Evolutionary conservation across 2,888 invertebrate genomes (phyloP).

Genomic region (Drosophila bunnanda): DNA sequence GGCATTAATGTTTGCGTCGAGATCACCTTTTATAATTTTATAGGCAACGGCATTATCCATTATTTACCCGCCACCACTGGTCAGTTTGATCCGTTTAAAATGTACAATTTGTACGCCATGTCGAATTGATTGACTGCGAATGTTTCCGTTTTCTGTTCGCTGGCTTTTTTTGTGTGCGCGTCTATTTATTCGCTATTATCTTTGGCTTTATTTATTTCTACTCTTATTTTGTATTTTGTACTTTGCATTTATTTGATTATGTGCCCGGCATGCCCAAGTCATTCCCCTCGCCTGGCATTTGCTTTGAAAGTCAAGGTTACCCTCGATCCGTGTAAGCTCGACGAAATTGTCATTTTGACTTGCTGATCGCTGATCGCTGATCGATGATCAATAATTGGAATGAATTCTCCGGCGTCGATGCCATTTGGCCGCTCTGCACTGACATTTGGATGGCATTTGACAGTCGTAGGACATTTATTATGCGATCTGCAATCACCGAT

Average conservation of each 20-base stretch:
- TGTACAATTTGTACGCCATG: slow-evolving; percentile 61
- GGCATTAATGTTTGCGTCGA: slow-evolving; percentile 53
- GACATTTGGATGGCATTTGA: slow-evolving; percentile 74
- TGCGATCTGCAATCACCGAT: slow-evolving; percentile 44
- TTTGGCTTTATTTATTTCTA: slow-evolving; percentile 37
- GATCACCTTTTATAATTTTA: slow-evolving; percentile 14
- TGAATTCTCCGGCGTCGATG: slow-evolving; percentile 38
- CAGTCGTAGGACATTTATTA: slow-evolving; percentile 76
- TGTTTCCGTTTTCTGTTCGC: slow-evolving; percentile 28
- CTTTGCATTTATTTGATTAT: slow-evolving; percentile 22
- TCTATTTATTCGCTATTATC: slow-evolving; percentile 40
- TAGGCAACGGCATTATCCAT: slow-evolving; percentile 5
- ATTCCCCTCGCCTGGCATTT: slow-evolving; percentile 46
- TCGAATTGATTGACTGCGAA: slow-evolving; percentile 68
- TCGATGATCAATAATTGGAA: slow-evolving; percentile 39
- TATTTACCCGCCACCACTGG: slow-evolving; percentile 19
- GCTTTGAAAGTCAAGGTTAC: slow-evolving; percentile 70
- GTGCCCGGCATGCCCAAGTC: slow-evolving; percentile 42
- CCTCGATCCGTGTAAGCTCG: slow-evolving; percentile 43
- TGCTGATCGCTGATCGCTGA: slow-evolving; percentile 16
- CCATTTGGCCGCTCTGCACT: slow-evolving; percentile 56
- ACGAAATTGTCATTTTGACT: slow-evolving; percentile 52
- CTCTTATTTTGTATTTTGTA: slow-evolving; percentile 12
- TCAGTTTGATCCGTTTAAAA: slow-evolving; percentile 66
- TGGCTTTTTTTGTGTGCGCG: slow-evolving; percentile 33